Evolutionary conservation across 2,797 vertebrate species (phyloP).

Genomic region (Sebastes nivosus): DNA sequence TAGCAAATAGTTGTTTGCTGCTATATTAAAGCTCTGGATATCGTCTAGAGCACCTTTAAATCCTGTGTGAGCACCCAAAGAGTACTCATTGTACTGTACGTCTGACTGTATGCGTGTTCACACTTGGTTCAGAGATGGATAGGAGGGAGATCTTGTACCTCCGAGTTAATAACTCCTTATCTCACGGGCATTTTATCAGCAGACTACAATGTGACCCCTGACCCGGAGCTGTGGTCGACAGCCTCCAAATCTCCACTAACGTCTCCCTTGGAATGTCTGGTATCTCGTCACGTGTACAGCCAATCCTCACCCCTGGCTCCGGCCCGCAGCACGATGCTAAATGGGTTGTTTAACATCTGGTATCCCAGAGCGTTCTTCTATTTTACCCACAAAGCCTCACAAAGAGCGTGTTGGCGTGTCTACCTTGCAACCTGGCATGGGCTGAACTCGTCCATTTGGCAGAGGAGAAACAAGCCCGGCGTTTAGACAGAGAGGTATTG

Average conservation of each 20-base stretch:
- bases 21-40: no score
- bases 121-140: not conserved
- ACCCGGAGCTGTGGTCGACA: slow-evolving; percentile 37
- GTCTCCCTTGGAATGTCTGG: slow-evolving; percentile 51
- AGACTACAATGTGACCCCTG: slow-evolving; percentile 41
- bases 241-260: slow-evolving; percentile 10
- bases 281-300: slow-evolving; percentile 29
- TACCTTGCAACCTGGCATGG: slow-evolving; percentile 30
- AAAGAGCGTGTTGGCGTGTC: slow-evolving; percentile 2
- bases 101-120: not conserved
- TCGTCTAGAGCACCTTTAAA: no score
- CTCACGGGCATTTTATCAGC: slow-evolving; percentile 47
- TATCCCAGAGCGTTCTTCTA: slow-evolving; percentile 5
- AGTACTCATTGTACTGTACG: not conserved
- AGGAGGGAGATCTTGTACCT: not conserved
- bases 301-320: not conserved
- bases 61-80: not conserved
- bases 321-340: not conserved
- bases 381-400: slow-evolving; percentile 23
- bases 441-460: slow-evolving; percentile 13
- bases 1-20: no score
- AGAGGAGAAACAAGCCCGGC: not conserved
- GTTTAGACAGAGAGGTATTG: slow-evolving; percentile 41
- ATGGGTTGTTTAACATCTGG: slow-evolving; percentile 35
- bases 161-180: slow-evolving; percentile 34